Conservation (phyloP, 2,113 vertebrate species). For the Pan troglodytes region NHGRI_mPanTro3-v2.1_pri NC_072407.2:99590501-99591000, state of each 20-base stretch:
- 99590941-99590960: not conserved
- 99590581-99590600: not conserved
- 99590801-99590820: not conserved
- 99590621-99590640: not conserved
- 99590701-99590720: no score
- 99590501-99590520: not conserved
- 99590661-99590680: not conserved
- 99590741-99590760: not conserved
- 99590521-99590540: not conserved
- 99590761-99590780: not conserved
- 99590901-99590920: not conserved
- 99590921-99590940: not conserved
- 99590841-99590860: not conserved
- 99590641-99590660: not conserved
- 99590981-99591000: not conserved
- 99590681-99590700: not conserved
- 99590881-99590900: not conserved
- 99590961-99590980: not conserved
- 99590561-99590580: not conserved
- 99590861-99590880: not conserved
- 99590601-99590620: not conserved
- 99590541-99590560: not conserved
- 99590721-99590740: not conserved
- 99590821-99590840: not conserved
- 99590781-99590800: not conserved